Percentiles rank a stretch among this genome's conserved stretches.
phyloP scores from a whole-genome alignment of 2,888 invertebrate genomes.

The Oxycera nigricornis region DNA sequence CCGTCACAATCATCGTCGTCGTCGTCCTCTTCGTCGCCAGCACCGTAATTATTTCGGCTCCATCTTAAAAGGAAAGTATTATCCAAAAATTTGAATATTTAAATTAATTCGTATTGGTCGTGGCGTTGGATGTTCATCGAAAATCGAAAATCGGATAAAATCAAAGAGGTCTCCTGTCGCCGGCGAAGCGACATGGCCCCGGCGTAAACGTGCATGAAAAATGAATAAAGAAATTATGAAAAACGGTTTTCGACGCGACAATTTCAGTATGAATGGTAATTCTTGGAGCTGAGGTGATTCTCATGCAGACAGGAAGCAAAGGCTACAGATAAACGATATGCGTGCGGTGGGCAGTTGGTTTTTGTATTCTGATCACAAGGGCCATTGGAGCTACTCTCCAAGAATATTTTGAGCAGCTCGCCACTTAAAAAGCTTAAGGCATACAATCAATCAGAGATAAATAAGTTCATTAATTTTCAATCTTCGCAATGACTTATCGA shows the following conservation, averaged over 20 bases:
- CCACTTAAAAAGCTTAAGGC: too few relatives aligned
- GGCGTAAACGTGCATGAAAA: not conserved
- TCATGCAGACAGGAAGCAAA: not conserved
- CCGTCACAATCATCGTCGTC: not conserved
- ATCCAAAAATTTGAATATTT: slow-evolving; percentile 34
- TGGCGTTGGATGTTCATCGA: slow-evolving; percentile 1
- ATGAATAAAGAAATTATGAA: slow-evolving; percentile 24
- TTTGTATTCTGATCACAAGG: not conserved
- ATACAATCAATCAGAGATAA: too few relatives aligned
- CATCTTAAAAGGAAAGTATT: not conserved
- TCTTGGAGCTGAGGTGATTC: not conserved
- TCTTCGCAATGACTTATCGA: too few relatives aligned
- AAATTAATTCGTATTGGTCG: slow-evolving; percentile 17
- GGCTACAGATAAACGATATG: not conserved
- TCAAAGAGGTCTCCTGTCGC: slow-evolving; percentile 2
- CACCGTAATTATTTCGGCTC: slow-evolving; percentile 17
- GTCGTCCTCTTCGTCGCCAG: not conserved
- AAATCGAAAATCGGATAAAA: slow-evolving; percentile 23
- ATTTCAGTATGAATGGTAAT: not conserved
- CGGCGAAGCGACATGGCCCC: not conserved
- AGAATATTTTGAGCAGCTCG: too few relatives aligned
- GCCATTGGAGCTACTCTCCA: not conserved
- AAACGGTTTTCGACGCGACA: slow-evolving; percentile 34
- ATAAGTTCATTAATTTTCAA: too few relatives aligned
- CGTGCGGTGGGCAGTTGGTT: not conserved